These are phyloP conservation scores for Nannoperca obscura DNA, from an alignment of 2,797 vertebrate genomes.

Conservation along the genomic window DNA sequence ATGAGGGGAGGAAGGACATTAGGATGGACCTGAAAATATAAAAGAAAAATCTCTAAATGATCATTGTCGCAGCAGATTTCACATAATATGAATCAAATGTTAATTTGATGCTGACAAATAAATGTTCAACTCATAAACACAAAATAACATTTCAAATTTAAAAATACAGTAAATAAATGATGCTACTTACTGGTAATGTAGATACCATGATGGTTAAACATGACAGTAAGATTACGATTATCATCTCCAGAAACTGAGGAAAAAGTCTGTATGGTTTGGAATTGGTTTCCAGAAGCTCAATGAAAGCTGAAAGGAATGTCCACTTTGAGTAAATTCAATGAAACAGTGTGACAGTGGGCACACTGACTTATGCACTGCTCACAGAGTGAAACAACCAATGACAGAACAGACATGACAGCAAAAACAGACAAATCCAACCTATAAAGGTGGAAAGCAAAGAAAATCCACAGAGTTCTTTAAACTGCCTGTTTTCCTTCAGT, in stretches of 20 bases:
- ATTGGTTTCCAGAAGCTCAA: conserved; percentile 15
- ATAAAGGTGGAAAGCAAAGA: conserved; percentile 47
- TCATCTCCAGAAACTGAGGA: conserved; percentile 60
- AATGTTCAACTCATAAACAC: too few relatives aligned
- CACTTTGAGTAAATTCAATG: conserved; percentile 47
- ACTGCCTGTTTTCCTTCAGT: conserved; percentile 59
- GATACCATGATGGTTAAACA: conserved; percentile 48
- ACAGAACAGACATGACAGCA: conserved; percentile 46
- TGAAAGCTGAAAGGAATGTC: conserved; percentile 23
- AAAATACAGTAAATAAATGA: neutral
- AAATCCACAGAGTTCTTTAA: conserved; percentile 54
- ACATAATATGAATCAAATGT: neutral
- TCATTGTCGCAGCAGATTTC: neutral
- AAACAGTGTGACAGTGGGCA: conserved; percentile 15
- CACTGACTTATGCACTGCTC: conserved; percentile 69
- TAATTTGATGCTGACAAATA: too few relatives aligned
- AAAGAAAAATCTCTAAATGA: neutral
- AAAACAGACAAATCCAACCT: conserved; percentile 53
- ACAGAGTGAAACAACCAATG: conserved; percentile 72
- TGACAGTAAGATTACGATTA: conserved; percentile 45
- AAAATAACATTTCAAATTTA: neutral
- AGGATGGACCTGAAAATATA: conserved; percentile 49
- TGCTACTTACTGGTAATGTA: conserved; percentile 68
- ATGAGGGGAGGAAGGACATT: conserved; percentile 9
- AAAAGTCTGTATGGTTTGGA: conserved; percentile 12